Percentiles rank a stretch among this genome's conserved stretches.
Evolutionary conservation across 2,113 vertebrate species (phyloP).

Genomic region (Psammodynastes pulverulentus): DNA sequence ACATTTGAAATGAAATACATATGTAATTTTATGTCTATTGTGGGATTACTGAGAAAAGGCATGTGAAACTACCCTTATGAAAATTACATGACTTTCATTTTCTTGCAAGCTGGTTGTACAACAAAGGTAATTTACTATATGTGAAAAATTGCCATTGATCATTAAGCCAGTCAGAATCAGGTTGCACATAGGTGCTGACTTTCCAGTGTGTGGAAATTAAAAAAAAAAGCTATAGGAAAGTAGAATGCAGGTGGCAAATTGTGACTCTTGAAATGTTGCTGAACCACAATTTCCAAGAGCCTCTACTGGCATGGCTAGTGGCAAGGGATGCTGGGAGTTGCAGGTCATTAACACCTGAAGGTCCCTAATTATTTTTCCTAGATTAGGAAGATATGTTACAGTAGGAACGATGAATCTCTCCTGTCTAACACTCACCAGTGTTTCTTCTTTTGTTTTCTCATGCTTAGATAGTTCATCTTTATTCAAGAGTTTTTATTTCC

Average conservation of each 20-base stretch:
- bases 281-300: not conserved
- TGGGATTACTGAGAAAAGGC: not conserved
- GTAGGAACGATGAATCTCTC: not conserved
- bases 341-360: not conserved
- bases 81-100: not conserved
- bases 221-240: not conserved
- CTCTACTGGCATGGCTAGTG: not conserved
- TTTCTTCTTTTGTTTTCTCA: not conserved
- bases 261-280: not conserved
- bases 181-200: not conserved
- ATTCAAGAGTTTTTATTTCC: not conserved
- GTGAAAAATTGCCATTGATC: not conserved
- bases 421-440: not conserved
- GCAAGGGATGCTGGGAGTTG: not conserved
- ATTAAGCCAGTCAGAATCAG: not conserved
- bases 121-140: not conserved
- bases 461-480: not conserved
- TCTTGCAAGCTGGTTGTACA: not conserved
- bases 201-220: not conserved
- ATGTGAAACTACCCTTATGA: not conserved
- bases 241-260: not conserved
- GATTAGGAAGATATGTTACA: not conserved
- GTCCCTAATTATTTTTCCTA: not conserved
- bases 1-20: slow-evolving; percentile 44
- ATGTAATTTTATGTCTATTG: not conserved